Base-by-base conservation (phyloP, 2,888 invertebrate genomes). In the Diaperis boleti region DNA sequence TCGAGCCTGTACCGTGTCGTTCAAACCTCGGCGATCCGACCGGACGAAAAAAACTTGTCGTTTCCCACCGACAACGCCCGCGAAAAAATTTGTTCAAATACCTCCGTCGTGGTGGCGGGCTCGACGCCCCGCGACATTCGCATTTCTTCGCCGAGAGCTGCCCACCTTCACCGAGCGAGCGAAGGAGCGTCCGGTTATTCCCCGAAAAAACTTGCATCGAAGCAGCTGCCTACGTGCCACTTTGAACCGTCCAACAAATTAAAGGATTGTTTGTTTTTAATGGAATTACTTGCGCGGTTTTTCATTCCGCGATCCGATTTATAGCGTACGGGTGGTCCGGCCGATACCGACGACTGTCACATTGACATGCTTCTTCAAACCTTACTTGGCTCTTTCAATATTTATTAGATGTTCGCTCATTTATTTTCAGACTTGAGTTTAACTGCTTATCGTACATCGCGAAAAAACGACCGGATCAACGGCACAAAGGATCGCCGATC, bases 321-420 rank as follows among this genome's bases (percentile, higher is more conserved):
- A 65, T 67, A 65, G 64, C 15, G 63, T 72, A 72, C 76, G 78
- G 79, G 79, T 79, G 79, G 79, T 79, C 79, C 67, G 59, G 62
- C 62, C 70, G 65, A 55, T 69, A 67, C 65, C 72, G 68, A 49
- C 66, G 68, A 72, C 72, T 76, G 78, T 77, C 78, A 79, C 74
- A 71, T 73, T 78, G 79, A 79, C 79, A 78, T 78, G 77, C 75
- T 77, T 76, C 78, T 78, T 78, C 78, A 75, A 72, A 72, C 78
- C 78, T 77, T 76, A 77, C 76, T 76, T 73, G 78, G 76, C 69
- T 64, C 67, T 71, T 74, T 76, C 70, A 74, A 76, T 76, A 76
- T 76, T 76, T 73, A 74, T 74, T 73, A 74, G 71, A 72, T 69
- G 73, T 64, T 65, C 63, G 64, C 69, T 73, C 70, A 69, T 70